Percentiles rank a stretch among this genome's conserved stretches.
These are phyloP conservation scores for Cinclus cinclus DNA, from an alignment of 2,113 vertebrate species.

Conservation along the genomic window DNA sequence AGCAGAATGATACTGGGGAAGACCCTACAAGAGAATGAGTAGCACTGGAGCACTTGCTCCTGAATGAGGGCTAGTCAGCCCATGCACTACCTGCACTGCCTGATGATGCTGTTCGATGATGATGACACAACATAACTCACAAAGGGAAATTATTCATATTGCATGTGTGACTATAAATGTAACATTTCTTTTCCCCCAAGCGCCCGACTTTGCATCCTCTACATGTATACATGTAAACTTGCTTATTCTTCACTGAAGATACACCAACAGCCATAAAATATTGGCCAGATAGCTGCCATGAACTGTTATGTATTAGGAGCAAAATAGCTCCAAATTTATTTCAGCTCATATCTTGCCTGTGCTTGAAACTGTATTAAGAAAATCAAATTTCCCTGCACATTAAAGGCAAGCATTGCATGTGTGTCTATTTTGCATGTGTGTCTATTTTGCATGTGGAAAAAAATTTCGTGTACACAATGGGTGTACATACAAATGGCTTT, in stretches of 20 bases:
- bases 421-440: background rate
- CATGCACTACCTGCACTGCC: fast-evolving
- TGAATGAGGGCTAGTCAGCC: background rate
- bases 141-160: background rate
- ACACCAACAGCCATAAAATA: background rate
- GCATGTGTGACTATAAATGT: background rate
- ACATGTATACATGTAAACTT: background rate
- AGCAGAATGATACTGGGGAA: background rate
- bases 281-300: background rate
- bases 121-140: background rate
- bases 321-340: background rate
- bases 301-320: background rate
- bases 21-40: background rate
- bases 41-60: background rate
- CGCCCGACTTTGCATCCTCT: background rate
- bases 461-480: background rate
- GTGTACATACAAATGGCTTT: background rate
- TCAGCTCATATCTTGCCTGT: background rate
- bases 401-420: background rate
- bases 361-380: background rate
- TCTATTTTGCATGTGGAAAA: background rate
- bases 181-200: background rate
- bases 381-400: background rate
- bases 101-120: background rate
- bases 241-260: background rate